Conservation (phyloP, 1,140 invertebrate species). For the Leptoteleia sp. region DNA sequence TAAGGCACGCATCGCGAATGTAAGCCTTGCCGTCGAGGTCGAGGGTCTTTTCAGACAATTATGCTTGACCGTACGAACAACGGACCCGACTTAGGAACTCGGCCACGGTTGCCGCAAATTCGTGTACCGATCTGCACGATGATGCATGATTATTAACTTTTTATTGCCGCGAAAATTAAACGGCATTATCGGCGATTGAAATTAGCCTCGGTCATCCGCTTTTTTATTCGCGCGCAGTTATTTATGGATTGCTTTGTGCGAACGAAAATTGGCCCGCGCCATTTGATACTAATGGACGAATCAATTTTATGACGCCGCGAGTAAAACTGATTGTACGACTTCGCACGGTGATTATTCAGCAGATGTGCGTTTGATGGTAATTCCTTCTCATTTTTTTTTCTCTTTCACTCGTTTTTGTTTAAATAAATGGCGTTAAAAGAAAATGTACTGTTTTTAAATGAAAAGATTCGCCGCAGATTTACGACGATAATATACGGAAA, state of each 20-base stretch:
- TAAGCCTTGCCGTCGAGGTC: constrained; percentile 46
- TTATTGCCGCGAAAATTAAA: constrained; percentile 40
- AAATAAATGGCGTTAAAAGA: too few relatives aligned
- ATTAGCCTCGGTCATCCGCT: constrained; percentile 37
- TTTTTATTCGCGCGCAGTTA: constrained; percentile 35
- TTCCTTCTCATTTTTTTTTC: too few relatives aligned
- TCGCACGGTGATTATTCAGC: too few relatives aligned
- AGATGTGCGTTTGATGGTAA: too few relatives aligned
- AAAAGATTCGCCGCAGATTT: too few relatives aligned
- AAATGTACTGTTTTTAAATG: too few relatives aligned
- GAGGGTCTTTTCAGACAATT: constrained; percentile 60
- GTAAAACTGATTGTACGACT: neutral
- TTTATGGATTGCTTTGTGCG: constrained; percentile 35
- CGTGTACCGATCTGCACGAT: constrained; percentile 37
- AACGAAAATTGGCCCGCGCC: constrained; percentile 17
- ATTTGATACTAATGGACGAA: constrained; percentile 25
- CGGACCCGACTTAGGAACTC: constrained; percentile 50
- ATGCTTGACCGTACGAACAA: constrained; percentile 54
- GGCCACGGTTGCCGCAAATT: constrained; percentile 58
- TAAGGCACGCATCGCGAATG: constrained; percentile 57
- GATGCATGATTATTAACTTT: constrained; percentile 57
- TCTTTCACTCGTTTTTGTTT: too few relatives aligned
- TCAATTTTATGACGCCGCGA: constrained; percentile 7
- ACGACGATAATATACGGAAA: too few relatives aligned
- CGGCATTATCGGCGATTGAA: constrained; percentile 50